Conservation (phyloP, 2,888 invertebrate species). For the Synanthedon myopaeformis region DNA sequence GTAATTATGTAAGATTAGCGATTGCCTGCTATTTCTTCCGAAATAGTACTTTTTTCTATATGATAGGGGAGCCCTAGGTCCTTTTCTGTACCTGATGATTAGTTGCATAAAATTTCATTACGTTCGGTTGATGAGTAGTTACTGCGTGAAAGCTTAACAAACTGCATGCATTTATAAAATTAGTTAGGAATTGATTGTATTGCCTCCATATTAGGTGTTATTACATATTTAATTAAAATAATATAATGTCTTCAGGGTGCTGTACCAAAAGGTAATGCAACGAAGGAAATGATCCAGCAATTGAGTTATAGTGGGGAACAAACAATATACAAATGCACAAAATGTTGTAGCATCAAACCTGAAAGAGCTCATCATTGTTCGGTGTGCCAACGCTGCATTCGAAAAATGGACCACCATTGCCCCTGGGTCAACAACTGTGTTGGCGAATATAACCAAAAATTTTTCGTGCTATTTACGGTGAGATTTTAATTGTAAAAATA, state of each 20-base stretch:
- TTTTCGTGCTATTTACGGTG: slow-evolving; percentile 97
- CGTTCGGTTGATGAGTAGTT: no score
- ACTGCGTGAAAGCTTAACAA: no score
- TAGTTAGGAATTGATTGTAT: no score
- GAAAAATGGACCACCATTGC: slow-evolving; percentile 76
- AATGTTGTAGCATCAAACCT: slow-evolving; percentile 96
- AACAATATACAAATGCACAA: slow-evolving; percentile 94
- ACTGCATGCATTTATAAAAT: no score
- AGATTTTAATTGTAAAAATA: slow-evolving; percentile 26
- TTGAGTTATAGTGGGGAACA: slow-evolving; percentile 93
- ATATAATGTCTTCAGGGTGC: slow-evolving; percentile 77
- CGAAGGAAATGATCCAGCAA: slow-evolving; percentile 94
- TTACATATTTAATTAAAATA: not conserved
- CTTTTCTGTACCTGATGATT: no score
- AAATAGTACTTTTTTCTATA: no score
- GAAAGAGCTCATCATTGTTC: slow-evolving; percentile 97
- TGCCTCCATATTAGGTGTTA: no score
- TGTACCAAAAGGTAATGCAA: slow-evolving; percentile 94
- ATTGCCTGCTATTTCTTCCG: no score
- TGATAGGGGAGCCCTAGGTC: no score
- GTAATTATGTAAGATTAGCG: no score
- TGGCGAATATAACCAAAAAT: slow-evolving; percentile 99
- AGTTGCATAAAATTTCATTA: no score
- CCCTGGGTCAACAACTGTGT: slow-evolving; percentile 99
- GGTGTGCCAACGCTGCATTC: slow-evolving; percentile 86